Base-by-base conservation (phyloP, 2,113 vertebrate species). In the Cephalopterus ornatus region DNA sequence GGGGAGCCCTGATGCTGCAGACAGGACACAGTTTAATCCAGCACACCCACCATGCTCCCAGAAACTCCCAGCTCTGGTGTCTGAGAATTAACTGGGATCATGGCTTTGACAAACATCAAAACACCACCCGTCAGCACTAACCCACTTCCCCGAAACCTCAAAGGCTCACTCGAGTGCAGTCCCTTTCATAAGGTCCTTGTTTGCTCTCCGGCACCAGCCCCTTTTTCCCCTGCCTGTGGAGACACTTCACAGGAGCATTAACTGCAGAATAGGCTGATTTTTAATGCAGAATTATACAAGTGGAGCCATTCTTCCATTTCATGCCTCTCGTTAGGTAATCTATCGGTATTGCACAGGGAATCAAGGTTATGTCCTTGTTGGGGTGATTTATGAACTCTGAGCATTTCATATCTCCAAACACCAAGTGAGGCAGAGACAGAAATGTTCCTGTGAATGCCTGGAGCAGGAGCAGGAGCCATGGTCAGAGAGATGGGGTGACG, bases 311-410 rank as follows among this genome's bases (percentile, higher is more conserved):
- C 97, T 97, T 95, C 96, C 96, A 84, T 93, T 95, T 93, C 68
- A 56, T 44, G 95, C 94, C 68, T 97, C 95, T 93, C 41, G 92
- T 96, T 93, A 94, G 91, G 95, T 92, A 93, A 97, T 75, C 73
- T 75, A 93, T 33, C 9, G 88, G 91, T 63, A 89, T 72, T 73
- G 79, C 90, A 86, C 78, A 37, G 58, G 86, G 95, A 95, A 92
- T 70, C 97, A 97, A 97, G 97, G 97, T 92, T 95, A 94, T 32
- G 94, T 95, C 97, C 97, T 98, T 96, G 97, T 88, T 96, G 55
- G 56, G 71, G 30, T 92, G 95, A 98, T 95, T 97, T 94, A 97
- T 35, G 22, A 87, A 90, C 96, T 72, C 71, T 3, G 71, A 86
- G 89, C 37, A 0, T 46, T 66, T 74, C 66, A 2, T 6, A 72